Base-by-base conservation (phyloP, 2,113 vertebrate genomes). In the Zosterops borbonicus region DNA sequence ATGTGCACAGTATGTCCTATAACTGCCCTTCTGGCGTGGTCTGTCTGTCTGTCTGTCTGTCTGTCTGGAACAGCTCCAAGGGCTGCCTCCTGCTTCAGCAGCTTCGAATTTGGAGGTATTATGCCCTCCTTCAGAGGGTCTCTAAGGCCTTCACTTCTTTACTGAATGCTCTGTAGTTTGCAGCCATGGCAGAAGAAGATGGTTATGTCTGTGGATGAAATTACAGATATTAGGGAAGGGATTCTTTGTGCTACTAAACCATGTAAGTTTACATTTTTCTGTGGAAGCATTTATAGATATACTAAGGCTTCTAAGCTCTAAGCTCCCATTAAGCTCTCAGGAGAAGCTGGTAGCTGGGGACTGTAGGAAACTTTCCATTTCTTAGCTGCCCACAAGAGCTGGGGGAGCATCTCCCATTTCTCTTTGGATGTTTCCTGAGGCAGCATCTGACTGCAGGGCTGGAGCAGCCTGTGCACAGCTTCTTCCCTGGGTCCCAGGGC, bases 11-110 rank as follows among this genome's bases (percentile, higher is more conserved):
- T 14, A 23, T 69, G 46, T 31, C 28, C 10, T 41, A 12, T 62
- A 24, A 42, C n/a, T 75, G 46, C 46, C 50, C 9, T 60, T 7
- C 44, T 1, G 1, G 17, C 0, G 0, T 41, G 49, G 21, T 31
- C 7, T 75, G 42, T 42, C 49, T 79, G 53, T 24, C 7, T 75
- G 42, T 42, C 49, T 79, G 53, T 24, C 7, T 75, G 42, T 42
- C 49, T 79, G 53, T 24, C 59, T 42, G 10, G 29, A 59, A 14
- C 62, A 67, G 16, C 47, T 59, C 55, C 58, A 25, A 24, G 27
- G n/a, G 13, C 59, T 84, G 28, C 42, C 67, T 82, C 18, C 16
- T 78, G 68, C 60, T 79, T 63, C 68, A 85, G 59, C 39, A 87
- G 39, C 24, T 80, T 65, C 70, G 39, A 69, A 49, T 90, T 74